phyloP scores from a whole-genome alignment of 2,797 vertebrate genomes.

The Etheostoma nigrum region DNA sequence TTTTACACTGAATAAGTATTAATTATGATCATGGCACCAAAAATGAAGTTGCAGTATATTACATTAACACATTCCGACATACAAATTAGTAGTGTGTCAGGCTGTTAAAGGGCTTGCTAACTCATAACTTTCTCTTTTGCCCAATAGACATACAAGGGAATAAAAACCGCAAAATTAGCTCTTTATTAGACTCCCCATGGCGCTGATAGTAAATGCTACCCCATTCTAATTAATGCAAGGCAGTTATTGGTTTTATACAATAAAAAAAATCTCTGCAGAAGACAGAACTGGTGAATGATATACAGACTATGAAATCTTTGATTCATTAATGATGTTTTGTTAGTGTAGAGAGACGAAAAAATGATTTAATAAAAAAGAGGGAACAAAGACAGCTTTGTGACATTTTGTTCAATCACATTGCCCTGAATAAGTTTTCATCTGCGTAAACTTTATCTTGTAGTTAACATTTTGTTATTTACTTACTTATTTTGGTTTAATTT shows the following conservation, averaged over 20 bases:
- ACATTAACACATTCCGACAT: conserved; percentile 53
- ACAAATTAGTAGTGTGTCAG: conserved; percentile 40
- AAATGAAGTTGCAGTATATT: conserved; percentile 15
- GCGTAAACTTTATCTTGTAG: conserved; percentile 53
- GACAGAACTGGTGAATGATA: conserved; percentile 47
- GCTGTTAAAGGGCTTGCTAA: conserved; percentile 47
- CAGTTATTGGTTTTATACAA: conserved; percentile 51
- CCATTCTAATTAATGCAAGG: conserved; percentile 65
- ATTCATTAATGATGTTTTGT: conserved; percentile 41
- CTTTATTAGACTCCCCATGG: conserved; percentile 48
- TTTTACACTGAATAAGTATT: conserved; percentile 34
- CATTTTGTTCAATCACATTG: conserved; percentile 43
- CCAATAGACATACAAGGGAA: conserved; percentile 18
- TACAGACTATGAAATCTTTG: conserved; percentile 11
- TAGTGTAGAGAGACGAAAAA: conserved; percentile 46
- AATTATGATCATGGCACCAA: conserved; percentile 6
- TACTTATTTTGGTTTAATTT: conserved; percentile 13
- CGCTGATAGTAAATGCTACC: conserved; percentile 56
- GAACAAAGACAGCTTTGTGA: conserved; percentile 35
- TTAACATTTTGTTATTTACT: conserved; percentile 39
- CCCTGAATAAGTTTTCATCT: conserved; percentile 61
- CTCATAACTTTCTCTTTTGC: conserved; percentile 36
- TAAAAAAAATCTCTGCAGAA: conserved; percentile 13
- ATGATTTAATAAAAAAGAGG: conserved; percentile 33
- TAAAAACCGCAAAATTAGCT: conserved; percentile 25